Evolutionary conservation across 2,888 invertebrate genomes (phyloP), one percentile per base, ranked within the genome.

Genomic region (Ichneumon xanthorius): DNA sequence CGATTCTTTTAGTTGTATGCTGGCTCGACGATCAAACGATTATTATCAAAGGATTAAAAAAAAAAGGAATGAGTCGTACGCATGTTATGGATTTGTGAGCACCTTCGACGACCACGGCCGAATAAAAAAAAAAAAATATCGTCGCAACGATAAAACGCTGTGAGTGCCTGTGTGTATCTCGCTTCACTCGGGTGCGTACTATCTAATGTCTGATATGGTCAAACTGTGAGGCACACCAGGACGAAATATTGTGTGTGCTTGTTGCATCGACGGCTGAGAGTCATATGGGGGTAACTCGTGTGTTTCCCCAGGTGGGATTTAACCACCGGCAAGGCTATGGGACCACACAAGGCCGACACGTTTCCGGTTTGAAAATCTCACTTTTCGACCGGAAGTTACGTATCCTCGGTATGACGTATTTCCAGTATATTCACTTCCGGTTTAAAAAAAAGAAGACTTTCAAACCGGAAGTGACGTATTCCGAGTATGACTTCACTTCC

Each of bases 81-180:
- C 89, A 93, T 93, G 94, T 94, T 94, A 94, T 94, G 94, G 94
- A 94, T 94, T 94, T 94, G 90, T 93, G 93, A 93, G 92, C 93
- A 40, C 40, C 40, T 11, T 40, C 40, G 40, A 40, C 40, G 40
- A 92, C 91, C 91, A 88, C 86, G 65, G 78, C 55, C 79, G 61
- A 37, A 58, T 30, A 16, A 63, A 4, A n/a, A 16, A 33, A 16
- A 53, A 50, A 53, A 37, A 33, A 26, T 26, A 11, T 48, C 5
- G 26, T 37, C 63, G 9, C 30, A 50, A 7, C 33, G n/a, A 67
- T 68, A 30, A 45, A 45, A n/a, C 55, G 58, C 67, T 68, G 37
- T 1, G 55, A 30, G 61, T 63, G 61, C 61, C 61, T 76, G 45
- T 70, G 14, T 45, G 61, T 50, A 63, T 70, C 11, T 76, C 53